Base-by-base conservation (phyloP, 2,797 vertebrate species). In the Rhodeus uyekii region DNA sequence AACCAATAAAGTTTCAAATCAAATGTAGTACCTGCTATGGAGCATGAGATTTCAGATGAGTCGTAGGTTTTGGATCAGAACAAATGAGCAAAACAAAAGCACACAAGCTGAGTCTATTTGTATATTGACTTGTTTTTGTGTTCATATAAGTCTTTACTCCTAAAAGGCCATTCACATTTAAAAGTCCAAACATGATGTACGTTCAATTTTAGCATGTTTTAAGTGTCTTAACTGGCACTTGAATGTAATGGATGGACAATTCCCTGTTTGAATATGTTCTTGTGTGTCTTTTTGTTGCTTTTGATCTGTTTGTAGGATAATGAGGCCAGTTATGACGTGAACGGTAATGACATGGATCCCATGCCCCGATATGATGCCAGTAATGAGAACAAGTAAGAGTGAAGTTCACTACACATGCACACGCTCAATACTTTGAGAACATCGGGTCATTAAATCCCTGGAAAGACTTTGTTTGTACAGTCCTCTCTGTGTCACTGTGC, bases 371-470 rank as follows among this genome's bases (percentile, higher is more conserved):
- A 99, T 1, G 98, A 99, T 71, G 97, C 97, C 88, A 99, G 95
- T 93, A 99, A 99, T 2, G 98, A 99, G 89, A 99, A 99, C 97
- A 99, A 99, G 98, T 99, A 96, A 97, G 97, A 69, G 39, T 63
- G 48, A 58, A 58, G 55, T 53, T 61, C 9, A 63, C 48, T 10
- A 60, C 65, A 22, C 60, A 46, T 19, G 36, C 61, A 78, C 61
- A 24, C 13, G 13, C 50, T 46, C 42, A 50, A 48, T 71, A 24
- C 39, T 58, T 44, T 72, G 27, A 48, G n/a, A n/a, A 13, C 32
- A 53, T 55, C 36, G 61, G 24, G 34, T 53, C 34, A 13, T 36
- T 83, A 75, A 16, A 79, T 69, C 39, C 39, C 77, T 76, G 64
- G 29, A 42, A 81, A 68, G 39, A 10, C 38, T 75, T 69, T 71